phyloP scores from a whole-genome alignment of 2,888 invertebrate species.

The Pachliopta kotzebuea region DNA sequence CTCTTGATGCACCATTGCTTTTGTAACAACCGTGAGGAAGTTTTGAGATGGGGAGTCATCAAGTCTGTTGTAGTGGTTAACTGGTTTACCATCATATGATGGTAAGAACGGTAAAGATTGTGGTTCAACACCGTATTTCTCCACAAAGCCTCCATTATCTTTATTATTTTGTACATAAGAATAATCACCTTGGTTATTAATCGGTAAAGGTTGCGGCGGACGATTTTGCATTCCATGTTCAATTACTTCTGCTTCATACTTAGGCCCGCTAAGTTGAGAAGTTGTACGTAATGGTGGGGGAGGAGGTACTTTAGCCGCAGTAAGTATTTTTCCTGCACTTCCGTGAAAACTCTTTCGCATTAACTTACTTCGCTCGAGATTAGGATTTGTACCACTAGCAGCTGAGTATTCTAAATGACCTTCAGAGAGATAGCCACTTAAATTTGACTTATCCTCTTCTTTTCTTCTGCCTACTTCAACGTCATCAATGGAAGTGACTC shows the following conservation, averaged over 20 bases:
- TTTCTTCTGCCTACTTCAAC: conserved; percentile 85
- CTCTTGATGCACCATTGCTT: conserved; percentile 92
- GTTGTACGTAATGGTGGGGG: conserved; percentile 93
- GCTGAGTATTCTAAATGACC: conserved; percentile 90
- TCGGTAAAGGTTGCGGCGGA: conserved; percentile 66
- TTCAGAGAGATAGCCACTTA: conserved; percentile 92
- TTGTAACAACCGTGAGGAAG: conserved; percentile 87
- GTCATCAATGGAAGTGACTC: conserved; percentile 85
- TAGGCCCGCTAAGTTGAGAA: conserved; percentile 88
- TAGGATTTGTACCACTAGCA: conserved; percentile 86
- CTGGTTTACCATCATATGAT: conserved; percentile 72
- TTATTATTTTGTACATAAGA: conserved; percentile 56
- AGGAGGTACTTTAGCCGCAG: conserved; percentile 91
- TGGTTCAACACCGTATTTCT: conserved; percentile 79
- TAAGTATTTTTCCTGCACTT: conserved; percentile 89
- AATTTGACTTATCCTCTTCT: conserved; percentile 78
- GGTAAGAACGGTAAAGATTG: conserved; percentile 83
- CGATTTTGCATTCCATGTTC: conserved; percentile 67
- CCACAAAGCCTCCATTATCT: conserved; percentile 73
- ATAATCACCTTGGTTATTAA: conserved; percentile 42
- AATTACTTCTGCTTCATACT: conserved; percentile 80
- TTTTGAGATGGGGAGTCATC: conserved; percentile 71
- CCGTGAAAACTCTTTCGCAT: conserved; percentile 95
- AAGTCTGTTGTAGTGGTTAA: conserved; percentile 58
- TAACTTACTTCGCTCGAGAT: conserved; percentile 90